These are phyloP conservation scores for Mesorhabditis belari DNA, from an alignment of 2,888 invertebrate species.

Conservation along the genomic window DNA sequence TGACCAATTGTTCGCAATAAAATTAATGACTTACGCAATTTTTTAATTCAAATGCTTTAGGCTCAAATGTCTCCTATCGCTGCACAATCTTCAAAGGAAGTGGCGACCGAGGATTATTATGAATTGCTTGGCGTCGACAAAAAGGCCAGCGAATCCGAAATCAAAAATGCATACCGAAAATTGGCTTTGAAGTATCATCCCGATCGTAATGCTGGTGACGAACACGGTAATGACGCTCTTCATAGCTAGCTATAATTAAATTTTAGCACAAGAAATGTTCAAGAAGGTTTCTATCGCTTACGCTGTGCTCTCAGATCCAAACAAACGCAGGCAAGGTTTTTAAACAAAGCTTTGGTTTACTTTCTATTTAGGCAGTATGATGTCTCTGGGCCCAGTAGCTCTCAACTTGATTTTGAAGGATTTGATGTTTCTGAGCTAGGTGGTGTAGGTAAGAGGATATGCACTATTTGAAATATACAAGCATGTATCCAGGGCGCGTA, in stretches of 20 bases:
- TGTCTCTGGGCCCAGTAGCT: slow-evolving; percentile 46
- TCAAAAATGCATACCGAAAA: slow-evolving; percentile 51
- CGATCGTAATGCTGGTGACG: slow-evolving; percentile 49
- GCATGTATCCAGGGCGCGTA: slow-evolving; percentile 35
- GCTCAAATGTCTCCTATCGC: no score
- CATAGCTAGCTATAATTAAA: not conserved
- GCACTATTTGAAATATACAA: not conserved
- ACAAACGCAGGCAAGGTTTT: slow-evolving; percentile 39
- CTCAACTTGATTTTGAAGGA: slow-evolving; percentile 49
- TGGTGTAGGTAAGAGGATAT: slow-evolving; percentile 38
- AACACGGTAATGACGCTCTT: slow-evolving; percentile 24
- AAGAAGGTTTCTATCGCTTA: slow-evolving; percentile 53
- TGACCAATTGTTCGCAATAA: no score
- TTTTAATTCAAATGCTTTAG: no score
- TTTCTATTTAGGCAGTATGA: slow-evolving; percentile 47
- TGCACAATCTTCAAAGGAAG: no score
- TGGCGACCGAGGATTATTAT: slow-evolving; percentile 50
- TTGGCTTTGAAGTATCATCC: slow-evolving; percentile 47
- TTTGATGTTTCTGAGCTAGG: slow-evolving; percentile 52
- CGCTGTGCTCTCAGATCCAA: slow-evolving; percentile 52
- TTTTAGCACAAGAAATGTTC: slow-evolving; percentile 50
- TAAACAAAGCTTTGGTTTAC: not conserved
- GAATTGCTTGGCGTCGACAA: slow-evolving; percentile 49
- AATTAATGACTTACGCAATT: no score
- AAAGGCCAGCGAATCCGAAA: slow-evolving; percentile 49